A percentile compares a stretch with the other conserved stretches of the same genome.
These are phyloP conservation scores for Myanophis thanlyinensis DNA, from an alignment of 2,113 vertebrate genomes.

Conservation along the genomic window DNA sequence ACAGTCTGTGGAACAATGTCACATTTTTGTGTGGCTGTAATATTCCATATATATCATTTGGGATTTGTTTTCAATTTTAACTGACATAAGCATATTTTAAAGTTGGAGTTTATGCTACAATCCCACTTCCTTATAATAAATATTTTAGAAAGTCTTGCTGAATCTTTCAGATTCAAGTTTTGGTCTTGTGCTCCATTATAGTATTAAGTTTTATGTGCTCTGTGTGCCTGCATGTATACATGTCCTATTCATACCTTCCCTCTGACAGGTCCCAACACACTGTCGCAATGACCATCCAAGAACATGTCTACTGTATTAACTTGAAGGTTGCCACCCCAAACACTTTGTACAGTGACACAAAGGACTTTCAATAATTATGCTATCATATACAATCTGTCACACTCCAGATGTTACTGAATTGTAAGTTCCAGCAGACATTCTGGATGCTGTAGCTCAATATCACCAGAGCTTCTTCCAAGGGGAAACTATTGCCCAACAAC, in stretches of 20 bases:
- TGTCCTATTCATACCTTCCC: not conserved
- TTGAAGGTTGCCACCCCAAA: not conserved
- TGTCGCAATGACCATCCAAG: not conserved
- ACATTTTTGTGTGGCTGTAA: not conserved
- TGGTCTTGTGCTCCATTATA: not conserved
- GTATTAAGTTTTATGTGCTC: not conserved
- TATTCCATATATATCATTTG: not conserved
- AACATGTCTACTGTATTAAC: not conserved
- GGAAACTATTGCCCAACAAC: not conserved
- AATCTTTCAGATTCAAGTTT: not conserved
- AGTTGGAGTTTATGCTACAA: not conserved
- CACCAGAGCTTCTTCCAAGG: not conserved
- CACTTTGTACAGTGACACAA: not conserved
- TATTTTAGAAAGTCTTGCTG: not conserved
- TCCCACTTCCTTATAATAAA: not conserved
- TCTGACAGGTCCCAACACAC: not conserved
- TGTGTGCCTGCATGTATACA: not conserved
- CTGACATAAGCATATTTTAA: not conserved
- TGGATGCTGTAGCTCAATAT: not conserved
- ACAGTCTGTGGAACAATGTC: not conserved
- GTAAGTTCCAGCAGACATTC: not conserved
- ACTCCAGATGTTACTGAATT: not conserved
- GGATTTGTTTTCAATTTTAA: not conserved
- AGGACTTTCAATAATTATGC: not conserved
- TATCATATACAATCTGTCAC: not conserved